A percentile compares a stretch with the other conserved stretches of the same genome.
Conservation (phyloP, 2,888 invertebrate genomes). For the Pristionchus mayeri region DNA sequence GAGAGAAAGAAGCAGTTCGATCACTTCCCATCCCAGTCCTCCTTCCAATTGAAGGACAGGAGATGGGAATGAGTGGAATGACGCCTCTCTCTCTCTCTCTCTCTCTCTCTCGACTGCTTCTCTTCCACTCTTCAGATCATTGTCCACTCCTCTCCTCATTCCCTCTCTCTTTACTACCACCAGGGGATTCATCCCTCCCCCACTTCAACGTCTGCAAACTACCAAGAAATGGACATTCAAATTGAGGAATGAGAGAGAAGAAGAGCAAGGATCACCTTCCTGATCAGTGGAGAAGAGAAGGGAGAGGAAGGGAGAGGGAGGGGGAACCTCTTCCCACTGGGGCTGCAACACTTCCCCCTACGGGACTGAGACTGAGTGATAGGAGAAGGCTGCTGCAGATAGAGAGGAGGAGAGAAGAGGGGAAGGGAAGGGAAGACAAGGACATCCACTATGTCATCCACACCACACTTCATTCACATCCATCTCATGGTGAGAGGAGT, state of each 20-base stretch:
- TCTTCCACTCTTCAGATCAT: constrained; percentile 1
- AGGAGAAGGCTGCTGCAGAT: constrained; percentile 15
- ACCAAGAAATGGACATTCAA: neutral
- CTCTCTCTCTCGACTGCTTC: neutral
- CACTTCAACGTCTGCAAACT: neutral
- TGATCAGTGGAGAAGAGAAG: neutral
- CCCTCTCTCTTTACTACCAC: constrained; percentile 40
- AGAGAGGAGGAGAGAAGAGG: neutral
- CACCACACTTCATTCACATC: constrained; percentile 18
- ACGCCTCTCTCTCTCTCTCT: too few species aligned
- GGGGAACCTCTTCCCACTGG: neutral
- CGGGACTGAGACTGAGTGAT: constrained; percentile 2
- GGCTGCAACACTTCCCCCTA: constrained; percentile 31
- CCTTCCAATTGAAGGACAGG: neutral
- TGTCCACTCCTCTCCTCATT: constrained; percentile 19
- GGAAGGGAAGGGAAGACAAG: neutral
- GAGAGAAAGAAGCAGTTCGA: neutral
- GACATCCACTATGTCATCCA: constrained; percentile 28
- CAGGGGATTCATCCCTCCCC: constrained; percentile 24
- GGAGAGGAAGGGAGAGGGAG: neutral
- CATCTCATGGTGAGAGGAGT: neutral
- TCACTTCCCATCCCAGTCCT: neutral
- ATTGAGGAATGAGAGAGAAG: neutral
- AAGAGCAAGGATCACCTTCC: neutral
- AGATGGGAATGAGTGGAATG: neutral